Evolutionary conservation across 2,888 invertebrate species (phyloP).

Genomic region (Eupithecia centaureata): DNA sequence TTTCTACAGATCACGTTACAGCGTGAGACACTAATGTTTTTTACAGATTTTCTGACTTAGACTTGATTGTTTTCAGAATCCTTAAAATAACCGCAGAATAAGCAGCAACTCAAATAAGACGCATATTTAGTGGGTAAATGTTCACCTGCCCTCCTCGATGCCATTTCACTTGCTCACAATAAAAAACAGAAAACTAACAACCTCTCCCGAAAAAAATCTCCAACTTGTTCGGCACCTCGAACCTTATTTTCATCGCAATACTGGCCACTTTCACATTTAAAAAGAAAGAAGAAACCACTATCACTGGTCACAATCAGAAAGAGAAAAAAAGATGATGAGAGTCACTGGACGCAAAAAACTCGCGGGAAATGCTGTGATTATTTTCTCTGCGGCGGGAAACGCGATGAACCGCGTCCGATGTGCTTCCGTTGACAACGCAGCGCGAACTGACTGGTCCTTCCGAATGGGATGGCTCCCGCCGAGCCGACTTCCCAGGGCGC

Average conservation of each 20-base stretch:
- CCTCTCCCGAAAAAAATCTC: constrained; percentile 79
- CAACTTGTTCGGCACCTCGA: constrained; percentile 81
- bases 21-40: background rate
- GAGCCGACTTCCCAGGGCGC: constrained; percentile 68
- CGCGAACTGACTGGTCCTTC: constrained; percentile 66
- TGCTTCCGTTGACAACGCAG: constrained; percentile 70
- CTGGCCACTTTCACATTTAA: constrained; percentile 47
- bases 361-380: constrained; percentile 43
- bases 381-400: constrained; percentile 20
- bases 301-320: constrained; percentile 6
- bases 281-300: constrained; percentile 31
- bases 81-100: constrained; percentile 1
- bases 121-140: constrained; percentile 12
- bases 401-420: constrained; percentile 70
- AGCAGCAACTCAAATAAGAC: constrained; percentile 15
- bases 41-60: background rate
- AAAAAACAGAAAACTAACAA: constrained; percentile 53
- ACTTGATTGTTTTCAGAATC: background rate
- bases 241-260: constrained; percentile 77
- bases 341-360: constrained; percentile 48
- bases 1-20: background rate
- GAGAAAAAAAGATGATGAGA: background rate
- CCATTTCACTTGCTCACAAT: constrained; percentile 37
- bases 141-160: constrained; percentile 37
- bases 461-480: constrained; percentile 79